phyloP scores from a whole-genome alignment of 2,888 invertebrate species.

The Pseudococcus viburni region DNA sequence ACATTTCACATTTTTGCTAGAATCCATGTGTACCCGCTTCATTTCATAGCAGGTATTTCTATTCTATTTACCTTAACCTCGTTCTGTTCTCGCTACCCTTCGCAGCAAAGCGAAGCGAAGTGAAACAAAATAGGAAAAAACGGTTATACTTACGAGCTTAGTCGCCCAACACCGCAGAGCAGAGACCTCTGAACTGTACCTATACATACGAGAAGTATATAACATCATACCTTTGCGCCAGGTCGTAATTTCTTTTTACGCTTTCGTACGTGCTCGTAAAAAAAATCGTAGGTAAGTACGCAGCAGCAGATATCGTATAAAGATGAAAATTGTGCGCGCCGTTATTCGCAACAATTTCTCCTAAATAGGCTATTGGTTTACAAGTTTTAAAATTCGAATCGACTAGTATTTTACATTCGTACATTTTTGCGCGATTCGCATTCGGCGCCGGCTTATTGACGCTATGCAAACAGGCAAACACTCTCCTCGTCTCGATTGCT shows the following conservation, averaged over 20 bases:
- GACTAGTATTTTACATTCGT: not conserved
- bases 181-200: too few relatives aligned
- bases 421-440: conserved; percentile 6
- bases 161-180: too few relatives aligned
- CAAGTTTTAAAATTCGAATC: conserved; percentile 22
- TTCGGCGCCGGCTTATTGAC: not conserved
- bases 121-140: too few relatives aligned
- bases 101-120: too few relatives aligned
- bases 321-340: not conserved
- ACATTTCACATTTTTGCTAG: not conserved
- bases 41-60: too few relatives aligned
- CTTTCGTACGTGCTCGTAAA: not conserved
- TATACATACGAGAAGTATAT: not conserved
- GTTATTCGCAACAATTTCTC: not conserved
- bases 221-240: not conserved
- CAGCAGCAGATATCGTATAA: not conserved
- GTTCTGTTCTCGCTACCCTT: too few relatives aligned
- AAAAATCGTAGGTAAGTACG: not conserved
- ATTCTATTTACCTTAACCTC: too few relatives aligned
- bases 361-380: conserved; percentile 14
- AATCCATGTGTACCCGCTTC: not conserved
- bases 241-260: conserved; percentile 13
- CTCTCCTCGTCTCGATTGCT: not conserved
- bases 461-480: conserved; percentile 10
- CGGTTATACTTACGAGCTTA: too few relatives aligned